These are phyloP conservation scores for Brachyptera risi DNA, from an alignment of 2,888 invertebrate species.

Conservation along the genomic window DNA sequence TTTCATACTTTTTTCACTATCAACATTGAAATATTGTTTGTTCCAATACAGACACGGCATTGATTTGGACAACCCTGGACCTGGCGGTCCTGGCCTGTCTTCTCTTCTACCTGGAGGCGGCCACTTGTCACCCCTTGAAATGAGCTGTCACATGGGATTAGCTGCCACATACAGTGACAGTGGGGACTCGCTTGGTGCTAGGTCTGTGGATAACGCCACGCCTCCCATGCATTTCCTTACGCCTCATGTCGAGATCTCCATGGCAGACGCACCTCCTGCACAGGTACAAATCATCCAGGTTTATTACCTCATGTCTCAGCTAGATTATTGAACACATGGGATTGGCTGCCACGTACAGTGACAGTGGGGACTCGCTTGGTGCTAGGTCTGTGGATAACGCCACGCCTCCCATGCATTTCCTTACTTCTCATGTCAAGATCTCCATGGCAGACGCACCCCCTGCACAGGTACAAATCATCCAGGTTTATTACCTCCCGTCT, in stretches of 20 bases:
- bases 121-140: constrained; percentile 48
- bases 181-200: constrained; percentile 73
- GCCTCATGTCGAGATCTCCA: constrained; percentile 87
- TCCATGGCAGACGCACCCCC: constrained; percentile 83
- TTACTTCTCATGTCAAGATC: constrained; percentile 88
- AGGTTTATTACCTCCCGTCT: no score
- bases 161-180: constrained; percentile 78
- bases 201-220: constrained; percentile 81
- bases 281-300: no score
- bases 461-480: constrained; percentile 46
- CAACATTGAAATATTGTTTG: no score
- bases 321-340: no score
- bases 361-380: constrained; percentile 78
- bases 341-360: constrained; percentile 70
- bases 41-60: constrained; percentile 72
- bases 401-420: constrained; percentile 86
- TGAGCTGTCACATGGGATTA: constrained; percentile 54
- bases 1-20: background rate
- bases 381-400: constrained; percentile 79
- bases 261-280: constrained; percentile 73
- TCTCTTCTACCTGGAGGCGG: constrained; percentile 43
- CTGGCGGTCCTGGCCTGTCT: constrained; percentile 40
- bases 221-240: constrained; percentile 89
- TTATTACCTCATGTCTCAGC: no score
- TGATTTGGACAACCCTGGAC: constrained; percentile 84